Evolutionary conservation across 2,888 invertebrate species (phyloP).

Genomic region (Leucania comma): DNA sequence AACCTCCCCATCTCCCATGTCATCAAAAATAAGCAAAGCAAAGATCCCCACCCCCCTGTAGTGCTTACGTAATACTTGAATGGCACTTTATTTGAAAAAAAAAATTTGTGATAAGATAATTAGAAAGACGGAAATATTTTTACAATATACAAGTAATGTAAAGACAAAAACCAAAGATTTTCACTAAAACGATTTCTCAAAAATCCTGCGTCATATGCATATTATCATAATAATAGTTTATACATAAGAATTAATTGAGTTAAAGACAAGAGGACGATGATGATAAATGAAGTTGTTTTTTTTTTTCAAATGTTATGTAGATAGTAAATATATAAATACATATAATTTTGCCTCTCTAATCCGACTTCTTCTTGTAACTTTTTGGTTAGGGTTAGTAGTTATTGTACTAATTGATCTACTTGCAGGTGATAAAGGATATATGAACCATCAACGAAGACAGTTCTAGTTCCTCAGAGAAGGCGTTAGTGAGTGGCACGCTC

Average conservation of each 20-base stretch:
- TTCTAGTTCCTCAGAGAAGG: constrained; percentile 97
- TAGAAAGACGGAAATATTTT: not conserved
- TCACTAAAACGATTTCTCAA: not conserved
- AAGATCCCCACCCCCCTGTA: too few relatives aligned
- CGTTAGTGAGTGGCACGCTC: constrained; percentile 97
- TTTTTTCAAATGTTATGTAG: constrained; percentile 11
- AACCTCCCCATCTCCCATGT: too few relatives aligned
- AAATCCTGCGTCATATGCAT: not conserved
- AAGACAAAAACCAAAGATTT: not conserved
- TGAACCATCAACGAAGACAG: constrained; percentile 97
- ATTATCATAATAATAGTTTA: constrained; percentile 4
- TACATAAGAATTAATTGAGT: not conserved
- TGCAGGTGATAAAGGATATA: constrained; percentile 69
- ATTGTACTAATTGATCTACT: constrained; percentile 47
- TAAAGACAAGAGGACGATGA: not conserved
- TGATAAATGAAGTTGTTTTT: not conserved
- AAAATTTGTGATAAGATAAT: not conserved
- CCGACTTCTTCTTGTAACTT: constrained; percentile 24
- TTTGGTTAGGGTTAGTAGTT: constrained; percentile 57
- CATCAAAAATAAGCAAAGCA: too few relatives aligned
- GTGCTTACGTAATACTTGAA: too few relatives aligned
- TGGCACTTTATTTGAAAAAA: too few relatives aligned
- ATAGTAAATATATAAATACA: constrained; percentile 7
- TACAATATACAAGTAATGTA: not conserved
- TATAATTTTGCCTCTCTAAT: constrained; percentile 32